Percentiles rank a stretch among this genome's conserved stretches.
Evolutionary conservation across 1,140 invertebrate species (phyloP).

Genomic region (Asbolus verrucosus): DNA sequence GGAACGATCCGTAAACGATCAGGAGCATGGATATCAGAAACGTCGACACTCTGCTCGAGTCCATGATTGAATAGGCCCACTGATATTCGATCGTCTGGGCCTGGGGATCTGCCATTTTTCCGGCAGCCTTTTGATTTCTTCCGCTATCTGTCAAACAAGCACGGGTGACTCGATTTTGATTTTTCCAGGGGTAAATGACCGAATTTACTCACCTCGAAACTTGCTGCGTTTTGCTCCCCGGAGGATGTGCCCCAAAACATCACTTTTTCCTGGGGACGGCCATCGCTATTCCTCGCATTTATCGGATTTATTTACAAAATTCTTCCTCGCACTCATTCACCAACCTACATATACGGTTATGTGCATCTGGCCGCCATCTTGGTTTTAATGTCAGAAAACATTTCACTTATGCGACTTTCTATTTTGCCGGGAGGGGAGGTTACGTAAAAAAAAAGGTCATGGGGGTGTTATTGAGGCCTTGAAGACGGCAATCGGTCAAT

Average conservation of each 20-base stretch:
- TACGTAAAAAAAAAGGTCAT: conserved; percentile 27
- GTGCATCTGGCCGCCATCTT: conserved; percentile 55
- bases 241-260: conserved; percentile 4
- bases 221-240: not conserved
- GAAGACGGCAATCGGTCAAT: not conserved
- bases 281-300: not conserved
- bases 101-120: conserved; percentile 56
- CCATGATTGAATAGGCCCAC: conserved; percentile 95
- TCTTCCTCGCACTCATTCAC: conserved; percentile 40
- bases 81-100: conserved; percentile 70
- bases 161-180: not conserved
- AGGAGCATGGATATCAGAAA: conserved; percentile 97
- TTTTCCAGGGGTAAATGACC: not conserved
- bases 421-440: conserved; percentile 42
- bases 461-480: not conserved
- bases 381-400: conserved; percentile 48
- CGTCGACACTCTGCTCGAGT: conserved; percentile 95
- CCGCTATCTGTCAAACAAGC: conserved; percentile 47
- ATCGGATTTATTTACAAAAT: not conserved
- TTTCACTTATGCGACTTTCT: conserved; percentile 54
- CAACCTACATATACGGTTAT: conserved; percentile 43
- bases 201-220: not conserved
- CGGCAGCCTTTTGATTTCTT: no score
- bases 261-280: conserved; percentile 6
- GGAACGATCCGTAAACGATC: conserved; percentile 96